phyloP scores from a whole-genome alignment of 2,113 vertebrate genomes.

The Mystacornis crossleyi region DNA sequence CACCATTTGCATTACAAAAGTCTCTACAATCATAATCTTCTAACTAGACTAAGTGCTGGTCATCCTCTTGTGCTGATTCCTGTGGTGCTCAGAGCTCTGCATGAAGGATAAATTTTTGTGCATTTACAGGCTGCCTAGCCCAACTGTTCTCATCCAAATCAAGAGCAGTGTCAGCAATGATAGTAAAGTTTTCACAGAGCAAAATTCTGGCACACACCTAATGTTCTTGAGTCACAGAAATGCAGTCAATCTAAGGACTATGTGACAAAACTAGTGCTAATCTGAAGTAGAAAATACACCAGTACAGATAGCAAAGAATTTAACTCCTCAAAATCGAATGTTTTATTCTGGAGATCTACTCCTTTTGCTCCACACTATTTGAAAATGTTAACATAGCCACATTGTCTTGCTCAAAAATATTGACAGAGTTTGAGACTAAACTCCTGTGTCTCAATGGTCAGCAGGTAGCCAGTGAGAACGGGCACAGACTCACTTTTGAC shows the following conservation, averaged over 20 bases:
- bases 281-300: background rate
- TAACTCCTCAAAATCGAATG: background rate
- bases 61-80: background rate
- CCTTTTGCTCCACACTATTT: background rate
- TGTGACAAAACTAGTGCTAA: background rate
- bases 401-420: background rate
- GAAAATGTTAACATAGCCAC: background rate
- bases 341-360: background rate
- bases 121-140: background rate
- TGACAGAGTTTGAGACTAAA: background rate
- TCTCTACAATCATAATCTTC: background rate
- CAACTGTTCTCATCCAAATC: background rate
- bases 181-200: background rate
- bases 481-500: background rate
- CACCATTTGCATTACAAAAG: background rate
- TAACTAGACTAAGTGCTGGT: background rate
- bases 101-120: background rate
- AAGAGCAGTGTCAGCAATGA: background rate
- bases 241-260: background rate
- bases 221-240: background rate
- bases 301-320: background rate
- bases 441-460: fast-evolving
- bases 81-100: fast-evolving
- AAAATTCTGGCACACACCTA: background rate
- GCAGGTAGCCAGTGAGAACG: background rate